Percentiles rank a stretch among this genome's conserved stretches.
These are phyloP conservation scores for Sarcoramphus papa DNA, from an alignment of 2,797 vertebrate genomes.

Conservation along the genomic window DNA sequence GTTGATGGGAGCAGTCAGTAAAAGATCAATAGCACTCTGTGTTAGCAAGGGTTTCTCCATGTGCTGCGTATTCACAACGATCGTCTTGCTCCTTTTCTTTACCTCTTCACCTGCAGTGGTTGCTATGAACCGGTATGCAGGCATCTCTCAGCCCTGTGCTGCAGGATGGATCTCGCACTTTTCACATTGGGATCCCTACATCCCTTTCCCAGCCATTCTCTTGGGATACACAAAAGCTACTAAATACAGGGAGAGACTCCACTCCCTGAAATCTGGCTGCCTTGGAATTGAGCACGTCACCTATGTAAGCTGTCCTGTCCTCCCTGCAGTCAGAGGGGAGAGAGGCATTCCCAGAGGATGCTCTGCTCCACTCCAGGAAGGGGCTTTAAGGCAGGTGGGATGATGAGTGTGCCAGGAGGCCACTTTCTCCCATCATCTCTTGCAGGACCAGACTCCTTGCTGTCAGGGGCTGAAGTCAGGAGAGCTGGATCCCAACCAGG, in stretches of 20 bases:
- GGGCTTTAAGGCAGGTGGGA: neutral
- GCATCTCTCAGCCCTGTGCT: neutral
- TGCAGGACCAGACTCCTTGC: neutral
- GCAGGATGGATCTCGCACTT: neutral
- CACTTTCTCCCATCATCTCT: neutral
- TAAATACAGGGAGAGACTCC: neutral
- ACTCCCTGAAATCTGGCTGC: neutral
- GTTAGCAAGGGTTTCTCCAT: neutral
- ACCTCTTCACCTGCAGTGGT: neutral
- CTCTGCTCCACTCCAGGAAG: neutral
- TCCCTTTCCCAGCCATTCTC: neutral
- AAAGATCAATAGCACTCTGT: neutral
- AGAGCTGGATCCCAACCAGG: neutral
- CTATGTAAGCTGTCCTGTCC: neutral
- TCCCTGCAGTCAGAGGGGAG: neutral
- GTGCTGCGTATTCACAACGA: neutral
- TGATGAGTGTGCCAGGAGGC: neutral
- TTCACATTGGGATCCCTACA: neutral
- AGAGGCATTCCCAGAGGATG: neutral
- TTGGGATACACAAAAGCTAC: neutral
- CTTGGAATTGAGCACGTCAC: neutral
- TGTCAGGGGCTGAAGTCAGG: neutral
- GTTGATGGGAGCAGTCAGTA: neutral
- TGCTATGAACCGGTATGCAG: fast-evolving
- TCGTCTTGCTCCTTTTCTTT: neutral